Evolutionary conservation across 2,888 invertebrate genomes (phyloP).

Genomic region (Trachelus stipa): DNA sequence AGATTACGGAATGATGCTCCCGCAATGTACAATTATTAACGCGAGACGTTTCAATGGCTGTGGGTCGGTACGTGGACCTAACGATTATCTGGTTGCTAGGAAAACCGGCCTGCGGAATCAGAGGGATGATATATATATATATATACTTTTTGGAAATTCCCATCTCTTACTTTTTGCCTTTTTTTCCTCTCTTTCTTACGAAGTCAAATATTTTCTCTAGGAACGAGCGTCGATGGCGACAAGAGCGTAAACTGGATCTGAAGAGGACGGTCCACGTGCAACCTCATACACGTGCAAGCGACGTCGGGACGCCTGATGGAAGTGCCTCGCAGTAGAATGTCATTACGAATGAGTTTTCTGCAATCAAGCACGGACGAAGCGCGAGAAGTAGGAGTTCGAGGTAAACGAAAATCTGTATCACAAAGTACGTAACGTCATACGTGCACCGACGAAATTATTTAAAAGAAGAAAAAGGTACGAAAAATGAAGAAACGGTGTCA

Average conservation of each 20-base stretch:
- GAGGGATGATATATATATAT: neutral
- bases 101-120: neutral
- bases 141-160: neutral
- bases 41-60: conserved; percentile 35
- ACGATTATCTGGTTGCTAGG: neutral
- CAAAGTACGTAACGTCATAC: neutral
- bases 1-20: conserved; percentile 57
- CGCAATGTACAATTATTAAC: conserved; percentile 46
- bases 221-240: neutral
- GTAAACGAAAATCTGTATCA: neutral
- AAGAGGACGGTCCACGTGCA: neutral
- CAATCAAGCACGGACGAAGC: neutral
- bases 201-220: neutral
- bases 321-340: neutral
- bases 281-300: neutral
- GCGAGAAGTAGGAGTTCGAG: neutral
- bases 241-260: neutral
- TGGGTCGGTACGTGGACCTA: neutral
- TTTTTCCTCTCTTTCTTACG: neutral
- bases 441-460: neutral
- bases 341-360: neutral
- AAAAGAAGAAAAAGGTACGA: neutral
- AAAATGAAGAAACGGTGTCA: neutral
- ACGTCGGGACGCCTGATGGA: neutral
- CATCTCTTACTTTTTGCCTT: neutral